A percentile compares a stretch with the other conserved stretches of the same genome.
Evolutionary conservation across 2,888 invertebrate species (phyloP).

Genomic region (Oxytorus armatus): DNA sequence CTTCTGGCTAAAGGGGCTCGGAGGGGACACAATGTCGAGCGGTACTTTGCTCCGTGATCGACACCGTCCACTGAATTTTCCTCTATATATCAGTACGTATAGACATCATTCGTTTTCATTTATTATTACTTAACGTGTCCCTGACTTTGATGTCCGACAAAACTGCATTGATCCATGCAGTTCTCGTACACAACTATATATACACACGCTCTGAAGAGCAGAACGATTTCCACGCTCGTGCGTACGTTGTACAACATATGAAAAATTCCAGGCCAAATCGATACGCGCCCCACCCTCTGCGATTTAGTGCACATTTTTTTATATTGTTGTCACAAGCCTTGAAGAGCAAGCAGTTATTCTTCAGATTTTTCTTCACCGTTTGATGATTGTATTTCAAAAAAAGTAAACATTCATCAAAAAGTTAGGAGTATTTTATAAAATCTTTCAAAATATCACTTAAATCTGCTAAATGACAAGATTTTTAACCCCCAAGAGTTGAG

Average conservation of each 20-base stretch:
- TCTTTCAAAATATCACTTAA: too few species aligned
- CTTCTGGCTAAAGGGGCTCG: slow-evolving; percentile 38
- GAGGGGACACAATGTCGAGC: slow-evolving; percentile 65
- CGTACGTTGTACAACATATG: not conserved
- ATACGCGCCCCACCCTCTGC: too few species aligned
- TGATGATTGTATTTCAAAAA: too few species aligned
- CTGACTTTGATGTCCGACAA: slow-evolving; percentile 47
- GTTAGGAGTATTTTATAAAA: too few species aligned
- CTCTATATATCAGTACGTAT: not conserved
- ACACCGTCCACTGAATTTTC: slow-evolving; percentile 49
- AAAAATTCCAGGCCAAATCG: too few species aligned
- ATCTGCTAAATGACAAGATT: too few species aligned
- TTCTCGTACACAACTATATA: not conserved
- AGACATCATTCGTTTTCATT: slow-evolving; percentile 3
- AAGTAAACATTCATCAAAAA: too few species aligned
- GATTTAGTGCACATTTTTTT: too few species aligned
- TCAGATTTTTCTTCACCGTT: too few species aligned
- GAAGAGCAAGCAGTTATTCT: too few species aligned
- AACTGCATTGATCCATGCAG: slow-evolving; percentile 46
- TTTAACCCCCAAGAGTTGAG: too few species aligned
- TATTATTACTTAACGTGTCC: slow-evolving; percentile 38
- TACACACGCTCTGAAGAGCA: not conserved
- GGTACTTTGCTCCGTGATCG: slow-evolving; percentile 66
- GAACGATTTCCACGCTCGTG: not conserved
- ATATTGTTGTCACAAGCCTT: too few species aligned